Conservation (phyloP, 1,140 invertebrate species). For the Lucilia sericata region DNA sequence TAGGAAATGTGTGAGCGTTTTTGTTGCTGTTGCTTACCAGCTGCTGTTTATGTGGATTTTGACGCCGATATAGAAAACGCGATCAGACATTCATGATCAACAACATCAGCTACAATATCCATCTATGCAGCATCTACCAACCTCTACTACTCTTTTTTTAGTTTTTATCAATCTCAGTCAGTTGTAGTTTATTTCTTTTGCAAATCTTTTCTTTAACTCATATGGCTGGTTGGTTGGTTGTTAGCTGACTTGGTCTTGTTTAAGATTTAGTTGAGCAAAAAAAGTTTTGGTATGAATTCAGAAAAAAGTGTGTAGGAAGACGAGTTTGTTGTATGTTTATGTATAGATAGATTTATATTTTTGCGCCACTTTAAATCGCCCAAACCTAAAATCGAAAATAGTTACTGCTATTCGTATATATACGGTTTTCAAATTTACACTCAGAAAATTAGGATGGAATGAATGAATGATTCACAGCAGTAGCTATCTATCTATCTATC, state of each 20-base stretch:
- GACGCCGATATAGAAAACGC: constrained; percentile 42
- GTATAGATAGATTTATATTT: constrained; percentile 9
- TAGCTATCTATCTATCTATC: too few relatives aligned
- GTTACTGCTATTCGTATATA: too few relatives aligned
- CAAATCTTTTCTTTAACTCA: constrained; percentile 3
- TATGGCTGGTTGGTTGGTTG: background rate
- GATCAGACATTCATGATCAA: constrained; percentile 39
- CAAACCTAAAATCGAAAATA: constrained; percentile 3
- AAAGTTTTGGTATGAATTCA: background rate
- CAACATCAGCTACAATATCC: background rate
- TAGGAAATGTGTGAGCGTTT: constrained; percentile 39
- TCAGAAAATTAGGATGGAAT: background rate
- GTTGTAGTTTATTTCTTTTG: background rate
- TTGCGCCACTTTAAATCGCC: constrained; percentile 33
- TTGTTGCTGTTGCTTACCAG: constrained; percentile 23
- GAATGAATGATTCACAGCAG: too few relatives aligned
- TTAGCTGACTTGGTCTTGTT: background rate
- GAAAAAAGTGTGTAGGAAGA: constrained; percentile 37
- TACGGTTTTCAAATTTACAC: background rate
- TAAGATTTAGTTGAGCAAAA: background rate
- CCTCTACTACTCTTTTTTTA: too few relatives aligned
- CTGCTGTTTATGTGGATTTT: constrained; percentile 32
- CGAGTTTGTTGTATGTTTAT: constrained; percentile 22
- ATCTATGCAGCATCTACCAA: background rate
- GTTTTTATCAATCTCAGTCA: background rate